A percentile compares a stretch with the other conserved stretches of the same genome.
phyloP scores from a whole-genome alignment of 2,888 invertebrate species.

The Unio delphinus region DNA sequence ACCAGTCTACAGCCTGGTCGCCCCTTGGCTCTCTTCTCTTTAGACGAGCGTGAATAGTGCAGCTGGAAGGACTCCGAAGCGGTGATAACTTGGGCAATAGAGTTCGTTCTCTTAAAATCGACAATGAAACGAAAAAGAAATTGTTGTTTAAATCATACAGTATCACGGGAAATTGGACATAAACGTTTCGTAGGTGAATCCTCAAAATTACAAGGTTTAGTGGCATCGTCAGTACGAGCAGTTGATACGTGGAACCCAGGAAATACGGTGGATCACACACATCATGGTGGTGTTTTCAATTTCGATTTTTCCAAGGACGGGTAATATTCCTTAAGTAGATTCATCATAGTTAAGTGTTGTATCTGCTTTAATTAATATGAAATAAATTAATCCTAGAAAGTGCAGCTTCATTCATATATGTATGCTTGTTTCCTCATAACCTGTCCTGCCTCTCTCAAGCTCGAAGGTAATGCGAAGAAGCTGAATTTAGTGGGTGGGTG shows the following conservation, averaged over 20 bases:
- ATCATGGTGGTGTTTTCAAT: conserved; percentile 66
- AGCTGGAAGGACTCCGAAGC: too few species aligned
- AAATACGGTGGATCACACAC: conserved; percentile 45
- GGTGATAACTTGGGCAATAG: too few species aligned
- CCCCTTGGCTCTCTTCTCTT: too few species aligned
- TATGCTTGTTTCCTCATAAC: too few species aligned
- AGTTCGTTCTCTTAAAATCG: too few species aligned
- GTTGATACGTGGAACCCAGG: conserved; percentile 56
- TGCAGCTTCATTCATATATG: background rate
- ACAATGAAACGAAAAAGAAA: too few species aligned
- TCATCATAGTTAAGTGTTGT: background rate
- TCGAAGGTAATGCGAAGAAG: too few species aligned
- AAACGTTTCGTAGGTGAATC: conserved; percentile 14
- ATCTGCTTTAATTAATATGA: background rate
- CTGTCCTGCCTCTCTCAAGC: too few species aligned
- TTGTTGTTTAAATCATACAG: too few species aligned
- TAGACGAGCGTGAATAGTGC: too few species aligned
- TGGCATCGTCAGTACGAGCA: conserved; percentile 38
- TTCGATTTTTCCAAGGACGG: conserved; percentile 63
- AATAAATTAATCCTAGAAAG: background rate
- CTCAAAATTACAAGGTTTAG: conserved; percentile 13
- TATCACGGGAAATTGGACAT: conserved; percentile 13
- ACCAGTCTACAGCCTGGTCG: too few species aligned
- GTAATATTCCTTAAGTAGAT: conserved; percentile 43
- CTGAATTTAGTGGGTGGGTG: too few species aligned